phyloP scores from a whole-genome alignment of 2,113 vertebrate species.

The Canis aureus region DNA sequence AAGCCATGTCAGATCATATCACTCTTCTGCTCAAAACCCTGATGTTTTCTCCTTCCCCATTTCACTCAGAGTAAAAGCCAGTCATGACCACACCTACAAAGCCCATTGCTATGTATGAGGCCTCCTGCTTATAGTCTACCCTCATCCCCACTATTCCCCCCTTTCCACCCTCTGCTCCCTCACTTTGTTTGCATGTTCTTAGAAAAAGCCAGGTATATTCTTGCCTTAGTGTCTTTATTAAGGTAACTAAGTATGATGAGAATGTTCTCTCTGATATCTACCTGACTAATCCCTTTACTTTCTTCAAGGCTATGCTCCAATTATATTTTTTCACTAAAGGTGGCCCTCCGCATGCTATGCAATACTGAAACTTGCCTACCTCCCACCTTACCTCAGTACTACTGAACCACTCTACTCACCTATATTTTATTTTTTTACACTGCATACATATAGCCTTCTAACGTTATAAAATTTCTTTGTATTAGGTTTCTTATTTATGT shows the following conservation, averaged over 20 bases:
- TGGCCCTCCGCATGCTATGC: background rate
- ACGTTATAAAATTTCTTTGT: background rate
- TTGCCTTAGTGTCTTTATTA: background rate
- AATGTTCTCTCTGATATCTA: too few species aligned
- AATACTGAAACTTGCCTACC: background rate
- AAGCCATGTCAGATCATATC: background rate
- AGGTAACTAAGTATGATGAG: background rate
- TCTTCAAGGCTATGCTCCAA: background rate
- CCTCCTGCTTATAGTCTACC: background rate
- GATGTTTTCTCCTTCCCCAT: conserved; percentile 6
- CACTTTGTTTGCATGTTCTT: background rate
- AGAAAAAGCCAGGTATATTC: background rate
- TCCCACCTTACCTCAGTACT: too few species aligned
- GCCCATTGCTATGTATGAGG: background rate
- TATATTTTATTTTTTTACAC: background rate
- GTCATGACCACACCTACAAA: background rate
- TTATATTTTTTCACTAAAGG: background rate
- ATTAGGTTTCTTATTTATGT: conserved; percentile 4
- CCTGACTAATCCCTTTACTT: background rate
- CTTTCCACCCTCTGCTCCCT: background rate
- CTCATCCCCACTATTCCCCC: background rate
- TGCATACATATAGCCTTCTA: background rate
- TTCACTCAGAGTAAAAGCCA: background rate
- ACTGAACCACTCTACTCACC: background rate
- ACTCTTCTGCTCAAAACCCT: background rate